Evolutionary conservation across 2,113 vertebrate species (phyloP).

Genomic region (Choloepus hoffmanni): DNA sequence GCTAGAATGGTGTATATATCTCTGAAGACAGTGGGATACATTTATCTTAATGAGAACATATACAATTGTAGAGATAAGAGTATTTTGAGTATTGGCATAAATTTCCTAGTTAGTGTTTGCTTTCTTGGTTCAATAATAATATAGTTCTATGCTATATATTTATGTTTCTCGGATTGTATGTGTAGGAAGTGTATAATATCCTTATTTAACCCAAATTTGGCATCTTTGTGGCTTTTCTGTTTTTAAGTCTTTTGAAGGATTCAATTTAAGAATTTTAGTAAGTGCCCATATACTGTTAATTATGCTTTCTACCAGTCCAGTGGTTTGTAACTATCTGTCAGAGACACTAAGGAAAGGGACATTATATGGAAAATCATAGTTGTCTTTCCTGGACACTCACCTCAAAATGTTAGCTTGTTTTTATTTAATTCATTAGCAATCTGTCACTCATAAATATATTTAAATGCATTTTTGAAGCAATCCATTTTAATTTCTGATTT

Average conservation of each 20-base stretch:
- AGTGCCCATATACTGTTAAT: not conserved
- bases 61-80: not conserved
- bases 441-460: not conserved
- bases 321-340: slow-evolving; percentile 11
- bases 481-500: slow-evolving; percentile 56
- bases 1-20: not conserved
- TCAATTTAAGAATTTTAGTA: slow-evolving; percentile 56
- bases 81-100: not conserved
- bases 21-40: not conserved
- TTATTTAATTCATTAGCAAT: not conserved
- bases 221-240: not conserved
- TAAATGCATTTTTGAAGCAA: not conserved
- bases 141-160: not conserved
- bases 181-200: not conserved
- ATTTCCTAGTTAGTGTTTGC: slow-evolving; percentile 12
- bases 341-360: not conserved
- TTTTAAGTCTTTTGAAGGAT: slow-evolving; percentile 47
- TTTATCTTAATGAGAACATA: slow-evolving; percentile 17
- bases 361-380: not conserved
- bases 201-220: slow-evolving; percentile 6
- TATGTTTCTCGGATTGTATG: not conserved
- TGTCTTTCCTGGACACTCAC: not conserved
- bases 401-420: slow-evolving; percentile 21
- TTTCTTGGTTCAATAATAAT: slow-evolving; percentile 12
- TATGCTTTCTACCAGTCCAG: not conserved